Conservation (phyloP, 2,113 vertebrate genomes). For the Symphodus melops region DNA sequence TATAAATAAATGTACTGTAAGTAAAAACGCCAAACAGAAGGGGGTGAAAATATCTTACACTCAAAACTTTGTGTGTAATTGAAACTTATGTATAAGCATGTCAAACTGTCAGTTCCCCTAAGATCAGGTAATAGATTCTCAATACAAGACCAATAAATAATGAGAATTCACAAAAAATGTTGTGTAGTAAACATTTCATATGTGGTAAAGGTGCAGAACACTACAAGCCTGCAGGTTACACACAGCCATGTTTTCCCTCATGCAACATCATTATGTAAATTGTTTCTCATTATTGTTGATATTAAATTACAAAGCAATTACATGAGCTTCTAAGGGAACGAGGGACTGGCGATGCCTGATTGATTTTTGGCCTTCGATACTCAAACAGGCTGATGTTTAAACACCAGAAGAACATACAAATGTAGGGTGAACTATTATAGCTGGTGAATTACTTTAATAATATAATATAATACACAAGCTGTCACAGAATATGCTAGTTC, state of each 20-base stretch:
- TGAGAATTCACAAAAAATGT: neutral
- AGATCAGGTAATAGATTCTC: neutral
- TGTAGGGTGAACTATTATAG: too few relatives aligned
- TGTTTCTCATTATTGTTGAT: too few relatives aligned
- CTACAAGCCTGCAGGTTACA: neutral
- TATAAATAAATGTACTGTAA: neutral
- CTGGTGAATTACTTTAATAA: too few relatives aligned
- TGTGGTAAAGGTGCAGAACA: neutral
- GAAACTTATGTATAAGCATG: neutral
- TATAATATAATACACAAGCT: too few relatives aligned
- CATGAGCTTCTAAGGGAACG: neutral
- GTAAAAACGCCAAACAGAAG: neutral
- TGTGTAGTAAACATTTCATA: neutral
- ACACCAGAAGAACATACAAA: too few relatives aligned
- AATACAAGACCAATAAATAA: neutral
- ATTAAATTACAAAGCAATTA: too few relatives aligned
- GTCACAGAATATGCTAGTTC: too few relatives aligned
- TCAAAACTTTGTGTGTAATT: too few relatives aligned
- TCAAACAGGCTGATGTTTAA: neutral
- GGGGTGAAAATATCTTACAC: neutral
- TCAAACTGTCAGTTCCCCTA: neutral
- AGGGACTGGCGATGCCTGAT: neutral
- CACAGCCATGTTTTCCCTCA: neutral
- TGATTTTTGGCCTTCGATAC: neutral
- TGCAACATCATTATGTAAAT: too few relatives aligned